Percentiles rank a stretch among this genome's conserved stretches.
These are phyloP conservation scores for Dysidea cf. avara DNA, from an alignment of 37 sponge, comb jelly and placozoan genomes.

Conservation along the genomic window DNA sequence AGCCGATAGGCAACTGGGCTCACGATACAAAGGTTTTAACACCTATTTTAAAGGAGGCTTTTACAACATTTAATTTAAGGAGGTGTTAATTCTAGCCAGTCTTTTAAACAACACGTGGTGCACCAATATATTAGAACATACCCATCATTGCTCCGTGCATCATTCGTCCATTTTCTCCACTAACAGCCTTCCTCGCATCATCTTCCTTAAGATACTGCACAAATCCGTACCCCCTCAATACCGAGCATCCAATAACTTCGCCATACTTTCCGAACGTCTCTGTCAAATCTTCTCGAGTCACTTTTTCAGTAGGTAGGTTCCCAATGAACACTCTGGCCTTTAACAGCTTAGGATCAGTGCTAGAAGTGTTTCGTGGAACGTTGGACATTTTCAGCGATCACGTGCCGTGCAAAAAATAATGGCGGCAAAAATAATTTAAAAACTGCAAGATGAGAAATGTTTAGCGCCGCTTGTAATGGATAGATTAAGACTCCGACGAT, in stretches of 20 bases:
- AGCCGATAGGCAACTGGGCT: no score
- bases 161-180: conserved; percentile 19
- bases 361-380: conserved; percentile 39
- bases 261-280: conserved; percentile 42
- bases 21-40: no score
- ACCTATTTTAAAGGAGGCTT: no score
- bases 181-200: conserved; percentile 44
- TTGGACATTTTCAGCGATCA: no score
- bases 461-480: no score
- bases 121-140: conserved; percentile 17
- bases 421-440: no score
- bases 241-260: conserved; percentile 49
- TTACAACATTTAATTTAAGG: no score
- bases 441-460: no score
- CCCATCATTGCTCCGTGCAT: conserved; percentile 41
- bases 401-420: no score
- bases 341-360: conserved; percentile 66
- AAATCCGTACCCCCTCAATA: conserved; percentile 69
- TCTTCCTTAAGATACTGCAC: conserved; percentile 70
- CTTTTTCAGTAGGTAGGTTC: conserved; percentile 46
- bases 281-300: conserved; percentile 44
- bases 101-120: no score
- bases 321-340: conserved; percentile 67
- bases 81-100: no score
- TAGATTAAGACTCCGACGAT: no score